phyloP scores from a whole-genome alignment of 2,113 vertebrate genomes.

The Motacilla alba region DNA sequence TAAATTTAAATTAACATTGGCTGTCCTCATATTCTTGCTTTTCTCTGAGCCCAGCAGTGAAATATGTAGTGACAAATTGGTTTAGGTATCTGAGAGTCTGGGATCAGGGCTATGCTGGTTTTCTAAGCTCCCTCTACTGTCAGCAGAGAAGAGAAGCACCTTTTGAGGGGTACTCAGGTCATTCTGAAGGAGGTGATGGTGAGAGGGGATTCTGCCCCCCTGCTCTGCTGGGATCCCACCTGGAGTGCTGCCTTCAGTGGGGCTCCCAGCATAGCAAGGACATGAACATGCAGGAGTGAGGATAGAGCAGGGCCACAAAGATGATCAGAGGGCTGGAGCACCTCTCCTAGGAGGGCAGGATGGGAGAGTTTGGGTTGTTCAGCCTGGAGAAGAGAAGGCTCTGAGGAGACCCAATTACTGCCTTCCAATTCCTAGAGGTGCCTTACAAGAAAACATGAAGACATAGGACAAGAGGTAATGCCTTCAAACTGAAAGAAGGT shows the following conservation, averaged over 20 bases:
- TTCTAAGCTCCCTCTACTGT: conserved; percentile 31
- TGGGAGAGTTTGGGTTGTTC: background rate
- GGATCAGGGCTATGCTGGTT: background rate
- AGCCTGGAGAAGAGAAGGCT: background rate
- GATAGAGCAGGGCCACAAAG: background rate
- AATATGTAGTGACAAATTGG: background rate
- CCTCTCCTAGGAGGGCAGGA: background rate
- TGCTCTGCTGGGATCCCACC: background rate
- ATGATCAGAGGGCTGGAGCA: background rate
- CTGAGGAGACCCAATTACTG: background rate
- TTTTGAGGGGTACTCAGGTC: background rate
- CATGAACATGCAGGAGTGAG: background rate
- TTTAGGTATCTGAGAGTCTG: background rate
- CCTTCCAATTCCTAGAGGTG: background rate
- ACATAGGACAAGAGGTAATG: background rate
- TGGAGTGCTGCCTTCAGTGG: background rate
- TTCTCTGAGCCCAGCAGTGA: background rate
- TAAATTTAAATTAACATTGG: background rate
- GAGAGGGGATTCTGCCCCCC: background rate
- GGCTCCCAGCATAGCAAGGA: background rate
- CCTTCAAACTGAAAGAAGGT: background rate
- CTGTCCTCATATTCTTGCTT: background rate
- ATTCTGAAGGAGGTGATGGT: background rate
- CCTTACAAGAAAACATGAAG: background rate
- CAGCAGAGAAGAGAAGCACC: background rate